Conservation (phyloP, 1,140 invertebrate species). For the Pentalonia nigronervosa region DNA sequence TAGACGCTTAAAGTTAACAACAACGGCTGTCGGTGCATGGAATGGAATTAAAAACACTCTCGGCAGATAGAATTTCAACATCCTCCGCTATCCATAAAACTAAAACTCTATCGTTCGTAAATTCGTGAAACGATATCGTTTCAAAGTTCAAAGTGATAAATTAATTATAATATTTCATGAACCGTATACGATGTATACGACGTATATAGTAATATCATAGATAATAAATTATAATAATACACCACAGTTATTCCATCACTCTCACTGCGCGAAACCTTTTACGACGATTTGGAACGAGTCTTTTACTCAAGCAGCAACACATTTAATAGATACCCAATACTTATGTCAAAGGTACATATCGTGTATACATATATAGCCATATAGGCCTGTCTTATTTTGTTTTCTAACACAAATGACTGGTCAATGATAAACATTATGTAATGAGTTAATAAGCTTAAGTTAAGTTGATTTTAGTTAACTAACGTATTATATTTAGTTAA, state of each 20-base stretch:
- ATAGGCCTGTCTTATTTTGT: too few species aligned
- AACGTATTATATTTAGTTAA: too few species aligned
- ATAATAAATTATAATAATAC: neutral
- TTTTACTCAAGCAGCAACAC: neutral
- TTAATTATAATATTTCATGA: neutral
- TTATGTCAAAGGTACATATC: neutral
- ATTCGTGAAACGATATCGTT: neutral
- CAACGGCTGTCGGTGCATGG: neutral
- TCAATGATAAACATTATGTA: too few species aligned
- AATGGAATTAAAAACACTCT: neutral
- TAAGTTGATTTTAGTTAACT: too few species aligned
- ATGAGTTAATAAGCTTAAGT: too few species aligned
- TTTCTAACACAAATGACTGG: too few species aligned
- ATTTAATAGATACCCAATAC: neutral
- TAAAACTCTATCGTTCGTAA: neutral
- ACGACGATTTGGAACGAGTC: neutral
- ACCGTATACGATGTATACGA: neutral
- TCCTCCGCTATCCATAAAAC: neutral
- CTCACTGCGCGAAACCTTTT: neutral
- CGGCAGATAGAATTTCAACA: neutral
- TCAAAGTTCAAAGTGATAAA: constrained; percentile 5
- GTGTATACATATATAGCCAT: too few species aligned
- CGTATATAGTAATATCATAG: neutral
- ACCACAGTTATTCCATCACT: neutral
- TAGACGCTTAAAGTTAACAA: neutral